Percentiles rank a stretch among this genome's conserved stretches.
Conservation (phyloP, 2,888 invertebrate species). For the Leptura quadrifasciata region DNA sequence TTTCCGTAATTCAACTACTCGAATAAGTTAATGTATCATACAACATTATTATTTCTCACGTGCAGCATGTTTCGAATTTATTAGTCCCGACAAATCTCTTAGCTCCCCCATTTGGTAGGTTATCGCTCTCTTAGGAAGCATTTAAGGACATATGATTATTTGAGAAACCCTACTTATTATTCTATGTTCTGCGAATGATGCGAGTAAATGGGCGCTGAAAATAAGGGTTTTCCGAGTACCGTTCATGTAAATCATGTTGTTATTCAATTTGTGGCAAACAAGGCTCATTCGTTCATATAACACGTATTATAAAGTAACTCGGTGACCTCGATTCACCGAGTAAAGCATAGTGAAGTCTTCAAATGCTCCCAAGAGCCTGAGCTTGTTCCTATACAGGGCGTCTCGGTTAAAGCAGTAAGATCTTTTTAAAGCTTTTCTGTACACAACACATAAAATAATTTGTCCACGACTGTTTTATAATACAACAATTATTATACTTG, state of each 20-base stretch:
- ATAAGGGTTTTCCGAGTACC: constrained; percentile 2
- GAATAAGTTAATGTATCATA: too few species aligned
- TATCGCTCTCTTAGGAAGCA: not conserved
- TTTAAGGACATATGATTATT: constrained; percentile 3
- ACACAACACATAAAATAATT: too few species aligned
- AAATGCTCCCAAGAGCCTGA: not conserved
- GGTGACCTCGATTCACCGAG: not conserved
- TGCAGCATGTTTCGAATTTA: not conserved
- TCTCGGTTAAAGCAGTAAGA: too few species aligned
- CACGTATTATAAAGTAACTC: not conserved
- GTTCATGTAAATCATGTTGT: not conserved
- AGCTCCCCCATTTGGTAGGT: not conserved
- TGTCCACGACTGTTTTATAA: too few species aligned
- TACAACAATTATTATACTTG: too few species aligned
- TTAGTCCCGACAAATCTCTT: not conserved
- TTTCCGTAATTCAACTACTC: too few species aligned
- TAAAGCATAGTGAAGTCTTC: not conserved
- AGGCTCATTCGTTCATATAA: not conserved
- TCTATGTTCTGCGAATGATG: constrained; percentile 1
- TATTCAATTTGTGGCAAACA: constrained; percentile 7
- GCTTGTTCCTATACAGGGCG: not conserved
- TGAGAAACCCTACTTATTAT: constrained; percentile 6
- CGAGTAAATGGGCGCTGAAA: not conserved
- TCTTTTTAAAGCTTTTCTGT: too few species aligned
- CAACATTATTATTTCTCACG: too few species aligned